Conservation (phyloP, 92 coral and sea anemone species). For the Diadumene lineata region DNA sequence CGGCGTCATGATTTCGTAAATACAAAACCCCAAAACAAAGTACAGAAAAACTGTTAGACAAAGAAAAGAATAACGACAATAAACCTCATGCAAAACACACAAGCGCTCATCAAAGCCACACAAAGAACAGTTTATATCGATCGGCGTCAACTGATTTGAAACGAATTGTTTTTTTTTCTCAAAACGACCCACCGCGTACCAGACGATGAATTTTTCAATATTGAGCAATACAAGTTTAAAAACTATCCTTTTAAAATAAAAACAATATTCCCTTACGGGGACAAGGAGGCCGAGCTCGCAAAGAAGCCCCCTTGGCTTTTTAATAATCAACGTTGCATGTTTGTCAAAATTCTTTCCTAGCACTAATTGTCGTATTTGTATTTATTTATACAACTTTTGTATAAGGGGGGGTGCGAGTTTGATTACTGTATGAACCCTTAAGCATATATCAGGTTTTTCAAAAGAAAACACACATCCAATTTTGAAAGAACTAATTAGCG, state of each 20-base stretch:
- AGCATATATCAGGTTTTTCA: conserved; percentile 58
- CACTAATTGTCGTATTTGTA: not conserved
- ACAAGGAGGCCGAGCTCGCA: not conserved
- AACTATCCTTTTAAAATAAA: too few relatives aligned
- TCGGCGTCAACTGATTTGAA: conserved; percentile 48
- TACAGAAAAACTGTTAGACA: conserved; percentile 24
- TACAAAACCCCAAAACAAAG: conserved; percentile 7
- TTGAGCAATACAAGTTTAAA: conserved; percentile 19
- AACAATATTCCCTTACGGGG: too few relatives aligned
- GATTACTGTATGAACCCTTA: conserved; percentile 77
- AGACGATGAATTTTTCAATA: conserved; percentile 75
- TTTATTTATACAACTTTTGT: not conserved
- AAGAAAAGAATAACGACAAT: conserved; percentile 32
- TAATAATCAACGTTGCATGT: too few relatives aligned
- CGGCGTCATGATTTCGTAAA: not conserved
- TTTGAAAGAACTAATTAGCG: conserved; percentile 75
- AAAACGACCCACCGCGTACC: conserved; percentile 61
- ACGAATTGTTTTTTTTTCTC: conserved; percentile 62
- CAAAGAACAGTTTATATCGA: conserved; percentile 53
- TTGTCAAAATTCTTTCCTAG: not conserved
- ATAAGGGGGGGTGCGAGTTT: conserved; percentile 63
- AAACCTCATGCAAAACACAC: conserved; percentile 34
- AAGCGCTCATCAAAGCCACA: conserved; percentile 51
- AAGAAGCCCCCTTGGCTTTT: not conserved
- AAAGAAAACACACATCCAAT: conserved; percentile 62